A percentile compares a stretch with the other conserved stretches of the same genome.
These are phyloP conservation scores for Aegithalos caudatus DNA, from an alignment of 2,113 vertebrate genomes.

Conservation along the genomic window DNA sequence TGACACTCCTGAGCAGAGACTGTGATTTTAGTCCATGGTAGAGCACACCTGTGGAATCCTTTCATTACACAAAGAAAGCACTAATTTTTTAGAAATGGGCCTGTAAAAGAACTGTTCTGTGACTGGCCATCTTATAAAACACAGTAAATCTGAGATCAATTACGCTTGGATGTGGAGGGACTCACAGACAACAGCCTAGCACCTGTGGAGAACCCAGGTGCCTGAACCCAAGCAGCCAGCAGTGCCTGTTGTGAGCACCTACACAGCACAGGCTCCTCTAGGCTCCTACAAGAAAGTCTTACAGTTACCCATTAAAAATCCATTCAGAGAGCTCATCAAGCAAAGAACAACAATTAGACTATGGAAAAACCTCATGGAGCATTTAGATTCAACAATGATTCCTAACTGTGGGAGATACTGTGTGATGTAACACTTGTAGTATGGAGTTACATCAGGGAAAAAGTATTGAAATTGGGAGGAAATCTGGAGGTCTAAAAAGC, in stretches of 20 bases:
- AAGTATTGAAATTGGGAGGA: not conserved
- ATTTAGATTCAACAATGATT: not conserved
- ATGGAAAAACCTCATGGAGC: not conserved
- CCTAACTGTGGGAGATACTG: not conserved
- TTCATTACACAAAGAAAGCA: not conserved
- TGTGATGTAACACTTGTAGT: not conserved
- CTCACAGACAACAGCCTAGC: not conserved
- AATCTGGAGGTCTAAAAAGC: not conserved
- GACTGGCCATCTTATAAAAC: not conserved
- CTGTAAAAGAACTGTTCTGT: not conserved
- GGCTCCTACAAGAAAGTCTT: not conserved
- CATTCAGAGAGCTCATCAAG: not conserved
- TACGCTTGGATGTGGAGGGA: not conserved
- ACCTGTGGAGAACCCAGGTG: not conserved
- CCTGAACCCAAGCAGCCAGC: not conserved
- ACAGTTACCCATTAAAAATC: not conserved
- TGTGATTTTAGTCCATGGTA: not conserved
- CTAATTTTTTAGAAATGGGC: not conserved
- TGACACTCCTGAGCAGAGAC: fast-evolving
- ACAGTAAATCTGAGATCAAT: not conserved
- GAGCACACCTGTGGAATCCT: not conserved
- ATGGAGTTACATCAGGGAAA: not conserved
- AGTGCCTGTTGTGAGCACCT: not conserved
- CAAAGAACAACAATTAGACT: not conserved
- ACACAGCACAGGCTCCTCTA: not conserved